These are phyloP conservation scores for Neotoma lepida DNA, from an alignment of 2,113 vertebrate species.

Conservation along the genomic window DNA sequence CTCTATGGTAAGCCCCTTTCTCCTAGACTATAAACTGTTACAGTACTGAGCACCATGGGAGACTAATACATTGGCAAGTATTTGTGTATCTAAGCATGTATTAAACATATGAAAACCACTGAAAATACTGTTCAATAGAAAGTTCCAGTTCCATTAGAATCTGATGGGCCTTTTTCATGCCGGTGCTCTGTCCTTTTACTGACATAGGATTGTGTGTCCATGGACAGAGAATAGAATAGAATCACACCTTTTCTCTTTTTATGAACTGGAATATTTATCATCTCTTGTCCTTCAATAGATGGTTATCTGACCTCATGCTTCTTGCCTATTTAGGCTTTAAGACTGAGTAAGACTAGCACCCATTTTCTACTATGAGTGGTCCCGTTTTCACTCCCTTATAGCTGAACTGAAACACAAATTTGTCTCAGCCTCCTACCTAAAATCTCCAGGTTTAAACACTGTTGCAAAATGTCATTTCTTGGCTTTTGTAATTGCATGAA, in stretches of 20 bases:
- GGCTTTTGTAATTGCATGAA: background rate
- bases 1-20: too few relatives aligned
- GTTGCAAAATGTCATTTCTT: background rate
- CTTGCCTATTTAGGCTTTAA: background rate
- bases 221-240: background rate
- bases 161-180: too few relatives aligned
- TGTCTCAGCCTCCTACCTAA: background rate
- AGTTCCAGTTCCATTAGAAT: background rate
- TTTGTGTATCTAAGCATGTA: background rate
- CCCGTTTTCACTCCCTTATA: background rate
- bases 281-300: background rate
- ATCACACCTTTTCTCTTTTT: background rate
- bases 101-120: background rate
- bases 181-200: background rate
- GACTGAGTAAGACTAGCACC: background rate
- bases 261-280: background rate
- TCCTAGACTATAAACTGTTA: background rate
- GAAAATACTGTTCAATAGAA: background rate
- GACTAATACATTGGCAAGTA: background rate
- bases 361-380: fast-evolving
- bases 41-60: background rate
- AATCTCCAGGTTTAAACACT: background rate
- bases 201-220: background rate
- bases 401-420: background rate
- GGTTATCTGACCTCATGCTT: background rate